Evolutionary conservation across 2,888 invertebrate genomes (phyloP), one percentile per base, ranked within the genome.

Genomic region (Tuta absoluta): DNA sequence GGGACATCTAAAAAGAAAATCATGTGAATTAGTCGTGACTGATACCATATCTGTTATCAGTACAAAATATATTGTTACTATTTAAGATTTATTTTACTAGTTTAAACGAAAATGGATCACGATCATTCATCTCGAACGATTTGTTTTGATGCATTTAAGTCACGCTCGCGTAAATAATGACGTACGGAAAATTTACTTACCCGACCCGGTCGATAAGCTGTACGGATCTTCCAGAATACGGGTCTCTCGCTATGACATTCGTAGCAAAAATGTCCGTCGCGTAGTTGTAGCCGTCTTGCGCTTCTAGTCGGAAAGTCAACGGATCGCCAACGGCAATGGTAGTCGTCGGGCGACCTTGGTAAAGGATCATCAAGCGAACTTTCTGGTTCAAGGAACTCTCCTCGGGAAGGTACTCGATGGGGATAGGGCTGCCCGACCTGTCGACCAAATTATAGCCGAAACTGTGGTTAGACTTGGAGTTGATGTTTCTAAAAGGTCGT

Each of bases 301-400:
- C 95, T 87, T 98, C 98, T 60, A 98, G 85, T 68, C 96, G 93
- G 92, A 98, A 97, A 10, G 97, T 97, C 10, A 98, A 82, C 0
- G 97, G 97, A 86, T 98, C 98, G 0, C 98, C 98, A 2, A 98
- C 98, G 8, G 98, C 98, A 57, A 98, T 98, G 0, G 97, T 98
- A 0, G 97, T 98, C 0, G 98, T 98, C 0, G 98, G 97, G 71
- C 97, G 90, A 53, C 97, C 97, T 89, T 98, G 97, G 81, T 98
- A 98, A 58, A 98, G 84, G 72, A 98, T 97, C 89, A 95, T 92
- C 68, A 98, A 85, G 19, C 97, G 94, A 1, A 98, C 97, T 80
- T 97, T 96, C 0, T 97, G 97, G 81, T 97, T 97, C 45, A 98
- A 87, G 0, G 97, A 96, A 75, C 98, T 98, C 81, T 98, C 97